Evolutionary conservation across 2,888 invertebrate genomes (phyloP).

Genomic region (Mesoligia furuncula): DNA sequence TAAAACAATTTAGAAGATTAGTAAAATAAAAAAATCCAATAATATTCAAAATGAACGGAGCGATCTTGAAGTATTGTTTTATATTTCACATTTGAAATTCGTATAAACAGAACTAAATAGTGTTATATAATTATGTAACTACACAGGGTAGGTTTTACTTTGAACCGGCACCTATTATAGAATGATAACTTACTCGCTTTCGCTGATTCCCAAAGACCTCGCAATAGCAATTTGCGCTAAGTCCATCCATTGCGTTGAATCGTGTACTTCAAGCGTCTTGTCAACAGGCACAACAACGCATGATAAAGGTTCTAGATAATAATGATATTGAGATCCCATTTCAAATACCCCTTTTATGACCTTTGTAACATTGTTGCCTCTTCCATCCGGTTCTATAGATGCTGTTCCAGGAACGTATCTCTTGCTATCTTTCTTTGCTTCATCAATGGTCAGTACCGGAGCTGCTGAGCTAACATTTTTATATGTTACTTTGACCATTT

Average conservation of each 20-base stretch:
- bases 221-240: slow-evolving; percentile 90
- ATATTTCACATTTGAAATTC: neutral
- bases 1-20: neutral
- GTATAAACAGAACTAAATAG: neutral
- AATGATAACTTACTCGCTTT: slow-evolving; percentile 87
- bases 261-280: slow-evolving; percentile 92
- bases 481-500: slow-evolving; percentile 91
- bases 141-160: neutral
- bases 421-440: slow-evolving; percentile 84
- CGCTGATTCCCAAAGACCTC: slow-evolving; percentile 88
- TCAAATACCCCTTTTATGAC: slow-evolving; percentile 91
- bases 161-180: neutral
- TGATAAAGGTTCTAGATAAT: slow-evolving; percentile 93
- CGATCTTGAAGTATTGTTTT: neutral
- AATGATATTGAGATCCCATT: slow-evolving; percentile 93
- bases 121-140: neutral
- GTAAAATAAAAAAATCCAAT: neutral
- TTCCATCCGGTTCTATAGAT: slow-evolving; percentile 75
- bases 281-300: slow-evolving; percentile 93
- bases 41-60: neutral
- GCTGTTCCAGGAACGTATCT: slow-evolving; percentile 72
- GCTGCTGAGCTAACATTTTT: slow-evolving; percentile 75
- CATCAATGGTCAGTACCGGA: slow-evolving; percentile 82
- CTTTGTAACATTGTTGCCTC: slow-evolving; percentile 79
- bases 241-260: slow-evolving; percentile 92